Evolutionary conservation across 2,888 invertebrate genomes (phyloP), one percentile per base, ranked within the genome.

Genomic region (Adelphocoris suturalis): DNA sequence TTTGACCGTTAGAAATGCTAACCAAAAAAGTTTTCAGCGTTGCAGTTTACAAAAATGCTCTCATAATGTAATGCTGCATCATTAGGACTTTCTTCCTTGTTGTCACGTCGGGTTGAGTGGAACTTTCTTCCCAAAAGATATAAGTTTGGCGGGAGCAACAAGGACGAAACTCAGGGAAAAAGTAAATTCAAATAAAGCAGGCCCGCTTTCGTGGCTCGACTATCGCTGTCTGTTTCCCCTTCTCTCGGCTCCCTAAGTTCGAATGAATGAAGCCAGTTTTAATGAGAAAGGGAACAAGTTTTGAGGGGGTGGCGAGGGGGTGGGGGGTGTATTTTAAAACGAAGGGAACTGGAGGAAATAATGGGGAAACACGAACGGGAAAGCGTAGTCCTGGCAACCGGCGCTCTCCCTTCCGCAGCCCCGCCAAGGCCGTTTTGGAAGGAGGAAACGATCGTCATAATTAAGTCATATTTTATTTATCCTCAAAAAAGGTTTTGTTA

Each of bases 221-320:
- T 23, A 68, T 23, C 68, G 68, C 68, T 68, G 68, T 68, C 68
- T 68, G 68, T 68, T 23, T 68, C 27, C 68, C 68, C 61, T 61
- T 23, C 68, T 68, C 68, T 23, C 68, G 12, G 14, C 16, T 52
- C 23, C 68, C 19, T 68, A 68, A 68, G 68, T 68, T 68, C 11
- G 68, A 68, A 68, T 68, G 68, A 68, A 68, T 68, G 68, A 68
- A 68, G 68, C 68, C 68, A 68, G 68, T 68, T 68, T 68, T 68
- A 68, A 68, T 68, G 68, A 68, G 68, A 68, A 68, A 68, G 68
- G 68, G 68, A 68, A 68, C 68, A 27, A 68, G 68, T 68, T 68
- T 68, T 27, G 13, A 23, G 12, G n/a, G 68, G 1, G 68, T 4
- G 0, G 57, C n/a, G 19, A 12, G 61, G n/a, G 61, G 52, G 57